Evolutionary conservation across 2,113 vertebrate genomes (phyloP).

Genomic region (Pithys albifrons): DNA sequence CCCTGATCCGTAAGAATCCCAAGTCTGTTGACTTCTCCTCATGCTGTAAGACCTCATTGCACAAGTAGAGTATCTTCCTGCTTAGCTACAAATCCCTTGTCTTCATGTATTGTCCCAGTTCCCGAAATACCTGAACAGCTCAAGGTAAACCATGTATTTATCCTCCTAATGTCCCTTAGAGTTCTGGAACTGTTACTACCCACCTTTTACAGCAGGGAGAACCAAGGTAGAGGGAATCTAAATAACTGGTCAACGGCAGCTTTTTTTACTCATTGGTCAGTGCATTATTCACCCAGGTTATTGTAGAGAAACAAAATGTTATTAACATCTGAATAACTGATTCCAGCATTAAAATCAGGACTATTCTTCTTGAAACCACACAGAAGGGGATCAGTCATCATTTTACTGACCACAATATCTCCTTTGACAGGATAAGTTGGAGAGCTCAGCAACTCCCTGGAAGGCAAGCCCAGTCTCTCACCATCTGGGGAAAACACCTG

Average conservation of each 20-base stretch:
- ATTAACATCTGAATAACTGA: neutral
- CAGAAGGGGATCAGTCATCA: neutral
- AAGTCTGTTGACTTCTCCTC: neutral
- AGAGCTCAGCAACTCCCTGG: neutral
- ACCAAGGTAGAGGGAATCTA: neutral
- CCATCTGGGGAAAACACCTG: neutral
- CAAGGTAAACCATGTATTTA: neutral
- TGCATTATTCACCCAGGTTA: neutral
- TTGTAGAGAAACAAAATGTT: neutral
- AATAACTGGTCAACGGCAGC: neutral
- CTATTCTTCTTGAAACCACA: neutral
- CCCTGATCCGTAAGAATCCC: neutral
- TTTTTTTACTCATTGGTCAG: neutral
- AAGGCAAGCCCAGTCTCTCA: neutral
- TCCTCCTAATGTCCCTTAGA: neutral
- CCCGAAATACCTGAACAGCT: neutral
- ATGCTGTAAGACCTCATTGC: neutral
- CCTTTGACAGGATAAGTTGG: neutral
- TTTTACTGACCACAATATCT: neutral
- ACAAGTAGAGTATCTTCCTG: neutral
- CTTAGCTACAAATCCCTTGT: neutral
- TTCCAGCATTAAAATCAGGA: neutral
- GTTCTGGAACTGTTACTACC: neutral
- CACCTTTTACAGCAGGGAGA: neutral
- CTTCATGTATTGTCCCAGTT: neutral